Evolutionary conservation across 1,140 invertebrate species (phyloP).

Genomic region (Acromyrmex charruanus): DNA sequence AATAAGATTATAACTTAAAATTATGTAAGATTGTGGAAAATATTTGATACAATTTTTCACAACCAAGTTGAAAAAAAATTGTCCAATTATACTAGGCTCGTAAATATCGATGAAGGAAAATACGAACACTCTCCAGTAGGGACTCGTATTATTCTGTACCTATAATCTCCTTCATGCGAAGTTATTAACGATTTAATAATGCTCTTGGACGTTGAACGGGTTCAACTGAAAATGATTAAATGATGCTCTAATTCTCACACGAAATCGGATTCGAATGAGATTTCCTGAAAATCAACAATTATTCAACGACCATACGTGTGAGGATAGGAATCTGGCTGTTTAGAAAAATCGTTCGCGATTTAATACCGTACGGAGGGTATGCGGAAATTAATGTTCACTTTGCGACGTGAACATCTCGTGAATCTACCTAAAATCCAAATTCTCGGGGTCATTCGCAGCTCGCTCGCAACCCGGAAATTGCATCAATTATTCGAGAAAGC

Average conservation of each 20-base stretch:
- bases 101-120: background rate
- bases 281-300: background rate
- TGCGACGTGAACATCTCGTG: slow-evolving; percentile 43
- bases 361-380: background rate
- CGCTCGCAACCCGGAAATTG: slow-evolving; percentile 68
- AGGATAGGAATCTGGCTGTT: slow-evolving; percentile 3
- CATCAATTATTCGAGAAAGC: slow-evolving; percentile 75
- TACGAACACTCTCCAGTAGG: background rate
- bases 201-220: background rate
- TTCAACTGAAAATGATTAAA: background rate
- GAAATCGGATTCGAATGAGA: background rate
- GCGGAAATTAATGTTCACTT: slow-evolving; percentile 45
- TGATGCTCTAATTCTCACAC: too few relatives aligned
- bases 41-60: too few relatives aligned
- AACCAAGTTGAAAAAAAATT: too few relatives aligned
- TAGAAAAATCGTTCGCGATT: slow-evolving; percentile 52
- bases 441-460: slow-evolving; percentile 68
- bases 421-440: slow-evolving; percentile 63
- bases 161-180: background rate
- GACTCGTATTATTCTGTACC: background rate
- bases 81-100: too few relatives aligned
- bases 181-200: background rate
- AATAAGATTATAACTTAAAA: too few relatives aligned
- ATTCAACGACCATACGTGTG: background rate
- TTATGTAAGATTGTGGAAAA: too few relatives aligned